Conservation (phyloP, 2,797 vertebrate genomes). For the Echiichthys vipera region DNA sequence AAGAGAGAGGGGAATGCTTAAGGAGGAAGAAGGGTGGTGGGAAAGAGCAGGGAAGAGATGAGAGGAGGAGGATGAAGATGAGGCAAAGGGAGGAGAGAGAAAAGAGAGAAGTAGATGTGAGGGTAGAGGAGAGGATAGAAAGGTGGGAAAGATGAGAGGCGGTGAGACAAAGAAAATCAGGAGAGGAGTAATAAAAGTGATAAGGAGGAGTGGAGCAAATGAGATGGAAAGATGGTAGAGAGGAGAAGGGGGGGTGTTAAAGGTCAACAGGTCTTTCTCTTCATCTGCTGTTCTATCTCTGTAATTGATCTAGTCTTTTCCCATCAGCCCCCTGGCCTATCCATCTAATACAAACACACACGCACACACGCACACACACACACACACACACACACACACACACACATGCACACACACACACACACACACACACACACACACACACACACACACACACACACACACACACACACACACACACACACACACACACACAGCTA, state of each 20-base stretch:
- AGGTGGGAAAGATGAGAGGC: not conserved
- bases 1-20: constrained; percentile 1
- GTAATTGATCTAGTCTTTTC: constrained; percentile 82
- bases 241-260: constrained; percentile 45
- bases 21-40: not conserved
- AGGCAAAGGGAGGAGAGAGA: not conserved
- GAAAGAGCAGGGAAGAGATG: not conserved
- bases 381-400: not conserved
- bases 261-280: constrained; percentile 75
- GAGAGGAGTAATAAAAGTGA: constrained; percentile 16
- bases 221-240: constrained; percentile 34
- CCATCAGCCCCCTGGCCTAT: constrained; percentile 63
- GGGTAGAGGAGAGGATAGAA: not conserved
- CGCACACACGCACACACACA: not conserved
- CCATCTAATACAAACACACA: constrained; percentile 29
- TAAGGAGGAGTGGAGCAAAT: constrained; percentile 39
- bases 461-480: constrained; percentile 3
- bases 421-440: constrained; percentile 11
- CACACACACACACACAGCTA: not conserved
- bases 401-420: constrained; percentile 6
- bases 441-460: constrained; percentile 23
- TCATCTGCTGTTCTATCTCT: constrained; percentile 70
- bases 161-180: constrained; percentile 9
- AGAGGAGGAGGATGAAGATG: not conserved
- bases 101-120: too few relatives aligned